These are phyloP conservation scores for Synanthedon formicaeformis DNA, from an alignment of 2,888 invertebrate genomes.

Conservation along the genomic window DNA sequence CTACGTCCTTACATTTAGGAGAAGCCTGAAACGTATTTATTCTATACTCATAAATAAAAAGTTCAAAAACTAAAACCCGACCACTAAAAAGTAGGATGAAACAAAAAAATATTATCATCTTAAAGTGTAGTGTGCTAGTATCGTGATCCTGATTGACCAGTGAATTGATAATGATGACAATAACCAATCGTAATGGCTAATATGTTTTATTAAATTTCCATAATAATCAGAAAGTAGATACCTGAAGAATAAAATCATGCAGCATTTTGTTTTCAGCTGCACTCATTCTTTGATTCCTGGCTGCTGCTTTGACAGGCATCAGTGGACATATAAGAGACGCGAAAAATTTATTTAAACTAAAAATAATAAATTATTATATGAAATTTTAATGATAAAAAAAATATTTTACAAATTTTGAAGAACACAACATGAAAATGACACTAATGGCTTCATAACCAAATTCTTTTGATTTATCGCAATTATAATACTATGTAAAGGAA, in stretches of 20 bases:
- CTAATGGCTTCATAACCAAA: too few species aligned
- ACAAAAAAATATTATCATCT: background rate
- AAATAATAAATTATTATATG: background rate
- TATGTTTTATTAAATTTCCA: too few species aligned
- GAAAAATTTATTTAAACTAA: conserved; percentile 41
- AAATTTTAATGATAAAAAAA: too few species aligned
- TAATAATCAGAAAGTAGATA: conserved; percentile 9
- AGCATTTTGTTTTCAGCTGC: conserved; percentile 26
- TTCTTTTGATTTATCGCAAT: too few species aligned
- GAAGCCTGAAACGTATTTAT: conserved; percentile 28
- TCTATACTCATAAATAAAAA: too few species aligned
- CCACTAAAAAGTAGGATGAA: background rate
- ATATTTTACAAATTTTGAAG: too few species aligned
- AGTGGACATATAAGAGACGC: conserved; percentile 53
- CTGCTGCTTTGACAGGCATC: conserved; percentile 29
- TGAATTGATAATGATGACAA: too few species aligned
- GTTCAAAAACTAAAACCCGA: background rate
- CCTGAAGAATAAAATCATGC: conserved; percentile 43
- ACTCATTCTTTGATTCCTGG: conserved; percentile 22
- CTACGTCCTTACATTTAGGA: conserved; percentile 47
- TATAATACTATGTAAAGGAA: too few species aligned
- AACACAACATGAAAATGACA: too few species aligned
- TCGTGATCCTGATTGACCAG: background rate
- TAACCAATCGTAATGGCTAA: too few species aligned
- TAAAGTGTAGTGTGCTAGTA: too few species aligned